Percentiles rank a stretch among this genome's conserved stretches.
Conservation (phyloP, 2,888 invertebrate genomes). For the Agrenia bidenticulata region DNA sequence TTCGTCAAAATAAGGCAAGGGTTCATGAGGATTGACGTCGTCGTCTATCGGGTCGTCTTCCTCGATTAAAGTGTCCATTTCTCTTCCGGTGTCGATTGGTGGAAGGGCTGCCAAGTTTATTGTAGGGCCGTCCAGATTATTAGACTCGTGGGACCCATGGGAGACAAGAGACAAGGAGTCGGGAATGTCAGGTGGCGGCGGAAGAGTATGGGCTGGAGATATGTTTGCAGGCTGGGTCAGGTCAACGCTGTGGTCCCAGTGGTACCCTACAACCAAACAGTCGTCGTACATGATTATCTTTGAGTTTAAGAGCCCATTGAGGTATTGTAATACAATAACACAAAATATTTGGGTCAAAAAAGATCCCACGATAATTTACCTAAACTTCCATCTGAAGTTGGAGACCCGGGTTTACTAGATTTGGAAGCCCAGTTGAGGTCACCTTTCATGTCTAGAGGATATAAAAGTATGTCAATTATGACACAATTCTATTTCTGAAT, state of each 20-base stretch:
- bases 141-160: slow-evolving; percentile 42
- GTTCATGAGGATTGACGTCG: slow-evolving; percentile 22
- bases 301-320: background rate
- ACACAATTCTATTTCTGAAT: background rate
- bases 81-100: slow-evolving; percentile 40
- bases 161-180: slow-evolving; percentile 35
- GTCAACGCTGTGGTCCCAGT: slow-evolving; percentile 49
- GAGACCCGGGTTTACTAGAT: slow-evolving; percentile 50
- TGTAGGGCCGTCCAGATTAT: slow-evolving; percentile 30
- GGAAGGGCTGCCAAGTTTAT: slow-evolving; percentile 50
- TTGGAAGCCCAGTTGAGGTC: slow-evolving; percentile 52
- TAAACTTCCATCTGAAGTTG: slow-evolving; percentile 44
- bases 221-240: slow-evolving; percentile 51
- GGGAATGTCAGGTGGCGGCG: slow-evolving; percentile 50
- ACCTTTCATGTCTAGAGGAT: slow-evolving; percentile 50
- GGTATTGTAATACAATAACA: too few relatives aligned
- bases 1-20: slow-evolving; percentile 36
- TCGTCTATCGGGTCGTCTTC: slow-evolving; percentile 28
- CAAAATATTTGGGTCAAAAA: too few relatives aligned
- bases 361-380: too few relatives aligned
- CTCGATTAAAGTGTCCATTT: slow-evolving; percentile 48
- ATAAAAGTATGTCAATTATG: background rate
- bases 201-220: slow-evolving; percentile 48
- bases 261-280: slow-evolving; percentile 34
- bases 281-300: background rate